Base-by-base conservation (phyloP, 2,888 invertebrate species). In the Spicauda simplicius region DNA sequence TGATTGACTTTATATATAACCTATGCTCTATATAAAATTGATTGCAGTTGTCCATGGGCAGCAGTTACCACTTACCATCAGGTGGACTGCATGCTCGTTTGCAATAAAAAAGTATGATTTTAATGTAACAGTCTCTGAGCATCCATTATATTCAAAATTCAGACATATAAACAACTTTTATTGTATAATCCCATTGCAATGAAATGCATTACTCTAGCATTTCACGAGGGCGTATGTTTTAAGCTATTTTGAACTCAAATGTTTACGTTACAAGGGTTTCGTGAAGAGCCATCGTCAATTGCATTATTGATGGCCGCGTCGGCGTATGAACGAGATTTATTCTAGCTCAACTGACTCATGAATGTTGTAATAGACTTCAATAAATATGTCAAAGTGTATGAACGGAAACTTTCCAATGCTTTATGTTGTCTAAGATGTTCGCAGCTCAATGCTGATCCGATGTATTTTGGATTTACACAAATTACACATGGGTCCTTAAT, bases 321-420 rank as follows among this genome's bases (percentile, higher is more conserved):
- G 50, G 53, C n/a, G 52, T 58, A 64, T 57, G 64, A 57, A 52
- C 64, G 50, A 64, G 64, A 64, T 64, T 64, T 64, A 64, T 64
- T 57, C 57, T 64, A 52, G 64, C 52, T 52, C 52, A 37, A 64
- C 64, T 64, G 64, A 64, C n/a, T 64, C 58, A 64, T 58, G 41
- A 58, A 64, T 64, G 37, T 64, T 64, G 64, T 56, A 64, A 64
- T 25, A 59, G 59, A 16, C 59, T 59, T 25, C 41, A 64, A 58
- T 58, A 64, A 58, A 58, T 58, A 58, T 58, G 20, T 56, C 57
- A 25, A 25, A 25, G 33, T 37, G 14, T 12, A 63, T 20, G 20
- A 55, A 19, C 18, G 48, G 48, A 63, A 64, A 48, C 56, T 64
- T 64, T 63, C 30, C 30, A 56, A 63, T 48, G 45, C 54, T 62